These are phyloP conservation scores for Tetanocera ferruginea DNA, from an alignment of 2,888 invertebrate genomes.

Conservation along the genomic window DNA sequence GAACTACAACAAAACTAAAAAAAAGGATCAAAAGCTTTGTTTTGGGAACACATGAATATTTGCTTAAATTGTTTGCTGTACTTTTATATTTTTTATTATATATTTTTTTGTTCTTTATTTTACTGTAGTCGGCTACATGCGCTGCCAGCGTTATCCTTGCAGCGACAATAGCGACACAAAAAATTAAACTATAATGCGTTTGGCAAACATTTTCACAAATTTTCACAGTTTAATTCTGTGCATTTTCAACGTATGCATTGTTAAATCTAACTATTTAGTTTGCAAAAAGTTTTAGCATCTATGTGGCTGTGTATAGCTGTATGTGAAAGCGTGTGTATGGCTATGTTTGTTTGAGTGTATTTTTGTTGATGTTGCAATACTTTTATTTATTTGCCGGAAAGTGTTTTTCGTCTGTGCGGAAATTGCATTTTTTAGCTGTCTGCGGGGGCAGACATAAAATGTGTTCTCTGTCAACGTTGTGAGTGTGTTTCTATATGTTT, in stretches of 20 bases:
- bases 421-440: constrained; percentile 58
- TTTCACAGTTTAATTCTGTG: constrained; percentile 45
- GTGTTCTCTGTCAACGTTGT: neutral
- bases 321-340: neutral
- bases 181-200: constrained; percentile 67
- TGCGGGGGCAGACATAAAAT: constrained; percentile 4
- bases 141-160: constrained; percentile 46
- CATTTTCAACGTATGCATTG: constrained; percentile 42
- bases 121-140: constrained; percentile 40
- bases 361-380: constrained; percentile 26
- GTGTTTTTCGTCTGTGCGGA: constrained; percentile 67
- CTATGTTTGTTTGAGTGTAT: constrained; percentile 18
- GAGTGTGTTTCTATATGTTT: too few relatives aligned
- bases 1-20: too few relatives aligned
- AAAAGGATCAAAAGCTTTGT: too few relatives aligned
- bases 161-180: constrained; percentile 50
- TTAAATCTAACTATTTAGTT: constrained; percentile 51
- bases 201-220: constrained; percentile 62
- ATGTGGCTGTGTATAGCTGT: constrained; percentile 32
- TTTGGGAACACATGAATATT: too few relatives aligned
- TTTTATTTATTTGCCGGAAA: constrained; percentile 56
- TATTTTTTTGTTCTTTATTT: too few relatives aligned
- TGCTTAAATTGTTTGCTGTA: too few relatives aligned
- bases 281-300: constrained; percentile 52
- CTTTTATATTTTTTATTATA: neutral